phyloP scores from a whole-genome alignment of 2,888 invertebrate species.

The Leptinotarsa tumamoca region DNA sequence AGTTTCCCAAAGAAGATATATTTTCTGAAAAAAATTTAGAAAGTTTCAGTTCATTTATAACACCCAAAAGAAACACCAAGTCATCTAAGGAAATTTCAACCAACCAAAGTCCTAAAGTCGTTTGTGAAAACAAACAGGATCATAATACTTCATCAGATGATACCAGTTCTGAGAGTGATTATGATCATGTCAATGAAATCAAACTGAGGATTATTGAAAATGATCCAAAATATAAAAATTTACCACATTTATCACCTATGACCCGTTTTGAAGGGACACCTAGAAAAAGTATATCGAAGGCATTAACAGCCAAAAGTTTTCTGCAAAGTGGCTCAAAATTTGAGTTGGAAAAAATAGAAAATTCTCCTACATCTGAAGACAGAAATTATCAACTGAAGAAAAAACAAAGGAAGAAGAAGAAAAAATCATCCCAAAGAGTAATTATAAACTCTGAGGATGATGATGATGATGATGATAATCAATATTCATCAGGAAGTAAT shows the following conservation, averaged over 20 bases:
- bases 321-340: slow-evolving; percentile 1
- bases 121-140: slow-evolving; percentile 2
- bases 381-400: slow-evolving; percentile 27
- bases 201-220: slow-evolving; percentile 17
- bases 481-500: slow-evolving; percentile 7
- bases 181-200: slow-evolving; percentile 34
- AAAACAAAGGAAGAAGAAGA: slow-evolving; percentile 40
- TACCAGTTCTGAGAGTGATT: slow-evolving; percentile 60
- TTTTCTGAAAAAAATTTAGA: slow-evolving; percentile 59
- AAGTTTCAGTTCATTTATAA: slow-evolving; percentile 59
- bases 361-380: slow-evolving; percentile 14
- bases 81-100: slow-evolving; percentile 14
- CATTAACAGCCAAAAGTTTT: slow-evolving; percentile 19
- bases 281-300: slow-evolving; percentile 15
- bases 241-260: slow-evolving; percentile 56
- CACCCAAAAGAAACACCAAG: slow-evolving; percentile 48
- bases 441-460: slow-evolving; percentile 18
- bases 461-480: not conserved
- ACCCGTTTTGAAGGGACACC: slow-evolving; percentile 28
- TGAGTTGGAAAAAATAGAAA: not conserved
- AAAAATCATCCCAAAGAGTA: slow-evolving; percentile 16
- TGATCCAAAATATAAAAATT: slow-evolving; percentile 38
- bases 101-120: not conserved
- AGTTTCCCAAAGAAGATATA: slow-evolving; percentile 58
- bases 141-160: slow-evolving; percentile 51